Base-by-base conservation (phyloP, 2,888 invertebrate genomes). In the Drosophila ezoana region DNA sequence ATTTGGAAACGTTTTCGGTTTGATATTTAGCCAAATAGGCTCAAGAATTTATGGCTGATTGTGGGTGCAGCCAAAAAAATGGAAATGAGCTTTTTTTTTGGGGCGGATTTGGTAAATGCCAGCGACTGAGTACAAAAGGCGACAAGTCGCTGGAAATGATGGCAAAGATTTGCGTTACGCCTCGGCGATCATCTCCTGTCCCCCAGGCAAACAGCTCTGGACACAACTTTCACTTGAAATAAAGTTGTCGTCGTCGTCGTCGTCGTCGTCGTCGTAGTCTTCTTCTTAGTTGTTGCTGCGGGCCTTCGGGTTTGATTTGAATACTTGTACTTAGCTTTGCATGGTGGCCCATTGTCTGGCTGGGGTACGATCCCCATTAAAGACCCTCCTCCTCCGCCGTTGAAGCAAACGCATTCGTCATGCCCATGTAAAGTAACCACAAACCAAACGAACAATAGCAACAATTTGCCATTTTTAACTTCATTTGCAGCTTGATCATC, bases 201-300 rank as follows among this genome's bases (percentile, higher is more conserved):
- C 32, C 41, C 11, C 13, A 20, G 48, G 33, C 60, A 71, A 49
- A 70, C 51, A 63, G 51, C 45, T 52, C 35, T 73, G 74, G 72
- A 61, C 74, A 67, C 62, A 87, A 82, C 82, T 82, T 82, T 82
- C 82, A 82, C 82, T 84, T 41, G 76, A 44, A 8, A 67, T 75
- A 56, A 79, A 79, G 69, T 76, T 76, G 76, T 85, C 61, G 73
- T 16, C 11, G 51, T 57, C 43, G 35, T 8, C 16, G 35, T 13
- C 43, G 35, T 0, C 37, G 41, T 8, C 51, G 63, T 32, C 43
- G 35, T 8, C 16, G 35, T 13, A 37, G 35, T 0, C 37, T 35
- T 8, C 51, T 54, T 32, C 43, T 66, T 28, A 37, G 51, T 23
- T n/a, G 2, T 38, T 58, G 54, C 47, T 62, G 57, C 41, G 60